Conservation (phyloP, 2,888 invertebrate species). For the Tenthredo mesomela region DNA sequence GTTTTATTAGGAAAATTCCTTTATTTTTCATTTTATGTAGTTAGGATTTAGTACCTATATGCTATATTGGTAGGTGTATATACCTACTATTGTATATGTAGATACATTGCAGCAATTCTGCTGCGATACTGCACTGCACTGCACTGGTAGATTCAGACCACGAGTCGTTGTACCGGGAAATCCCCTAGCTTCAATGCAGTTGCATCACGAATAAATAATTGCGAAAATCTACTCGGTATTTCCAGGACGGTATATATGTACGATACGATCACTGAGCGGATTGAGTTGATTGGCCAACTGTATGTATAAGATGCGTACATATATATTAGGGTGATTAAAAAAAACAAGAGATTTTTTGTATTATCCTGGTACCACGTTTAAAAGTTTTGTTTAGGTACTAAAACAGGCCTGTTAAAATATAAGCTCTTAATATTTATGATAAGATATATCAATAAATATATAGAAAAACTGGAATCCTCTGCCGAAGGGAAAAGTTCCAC, state of each 20-base stretch:
- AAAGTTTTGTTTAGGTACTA: too few species aligned
- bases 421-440: too few species aligned
- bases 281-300: background rate
- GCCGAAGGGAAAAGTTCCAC: background rate
- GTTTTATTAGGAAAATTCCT: slow-evolving; percentile 17
- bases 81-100: background rate
- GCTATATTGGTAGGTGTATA: background rate
- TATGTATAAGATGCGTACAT: background rate
- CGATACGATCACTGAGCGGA: background rate
- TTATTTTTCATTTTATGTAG: background rate
- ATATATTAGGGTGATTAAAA: too few species aligned
- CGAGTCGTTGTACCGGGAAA: background rate
- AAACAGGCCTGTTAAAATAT: too few species aligned
- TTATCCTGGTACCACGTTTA: too few species aligned
- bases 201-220: slow-evolving; percentile 1
- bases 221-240: background rate
- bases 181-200: background rate
- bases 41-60: background rate
- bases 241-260: background rate
- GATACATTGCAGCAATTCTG: background rate
- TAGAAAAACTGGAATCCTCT: background rate
- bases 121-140: background rate
- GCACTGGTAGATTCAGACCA: background rate
- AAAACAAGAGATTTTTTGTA: too few species aligned
- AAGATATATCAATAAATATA: background rate